Evolutionary conservation across 2,113 vertebrate genomes (phyloP), one percentile per base, ranked within the genome.

Genomic region (Myiozetetes cayanensis): DNA sequence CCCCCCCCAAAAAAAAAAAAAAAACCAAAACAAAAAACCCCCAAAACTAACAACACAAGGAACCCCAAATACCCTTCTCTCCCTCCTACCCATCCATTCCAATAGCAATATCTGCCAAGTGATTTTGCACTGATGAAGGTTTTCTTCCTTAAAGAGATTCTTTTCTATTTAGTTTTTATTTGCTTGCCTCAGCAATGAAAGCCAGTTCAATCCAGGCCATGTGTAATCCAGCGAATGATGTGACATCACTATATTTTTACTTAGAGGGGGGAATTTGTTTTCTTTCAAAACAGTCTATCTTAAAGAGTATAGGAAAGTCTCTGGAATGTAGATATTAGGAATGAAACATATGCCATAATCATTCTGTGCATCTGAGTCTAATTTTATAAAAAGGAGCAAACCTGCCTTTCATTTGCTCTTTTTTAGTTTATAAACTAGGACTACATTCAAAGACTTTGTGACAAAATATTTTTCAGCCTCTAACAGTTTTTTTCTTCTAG

Each of bases 151-250:
- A 87, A 61, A 74, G 62, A 86, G 15, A 16, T 70, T 76, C 0
- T 44, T 82, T 79, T 94, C 87, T 92, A 79, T 94, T 96, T 94
- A 80, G 28, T 88, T 49, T 94, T 93, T 5, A 91, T 82, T 71
- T 53, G 47, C 63, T 95, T 96, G n/a, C 30, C 37, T 91, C n/a
- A 58, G 50, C 47, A 89, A 65, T 52, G n/a, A 88, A 67, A 35
- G 53, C 17, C 15, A 65, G 30, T 95, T 95, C 70, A 77, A 59
- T 89, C 68, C 49, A 73, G 50, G 94, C 24, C 33, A 35, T 77
- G 63, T 41, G 22, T 52, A 92, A 84, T 70, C 43, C 86, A 58
- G 31, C 62, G 80, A 86, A 66, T 59, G 63, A 91, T 80, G 47
- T 95, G 67, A 52, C 28, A 50, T 76, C 16, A 24, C 30, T 70